Evolutionary conservation across 2,797 vertebrate species (phyloP), one percentile per base, ranked within the genome.

Genomic region (Lemur catta): DNA sequence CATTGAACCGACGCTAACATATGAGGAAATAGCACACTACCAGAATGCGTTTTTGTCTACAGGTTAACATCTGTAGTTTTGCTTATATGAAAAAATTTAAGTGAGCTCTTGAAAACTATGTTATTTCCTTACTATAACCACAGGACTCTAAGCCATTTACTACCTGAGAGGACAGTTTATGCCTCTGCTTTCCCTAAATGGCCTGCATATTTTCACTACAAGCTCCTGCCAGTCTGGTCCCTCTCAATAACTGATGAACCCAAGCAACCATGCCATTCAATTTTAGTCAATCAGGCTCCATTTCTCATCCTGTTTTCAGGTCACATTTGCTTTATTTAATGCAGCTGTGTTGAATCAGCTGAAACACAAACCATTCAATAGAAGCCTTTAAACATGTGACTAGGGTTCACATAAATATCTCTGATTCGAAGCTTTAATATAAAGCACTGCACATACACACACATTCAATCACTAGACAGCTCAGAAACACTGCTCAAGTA

Each of bases 341-440:
- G 89, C 71, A 97, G 65, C 86, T 90, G 2, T 82, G 94, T 84
- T 95, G 90, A 97, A 86, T 84, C 96, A 97, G 33, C 63, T 85
- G 63, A 1, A 92, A 48, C 1, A 14, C 38, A 94, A 95, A 86
- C 74, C 76, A 71, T 94, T 92, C 52, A 96, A 71, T 94, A 24
- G 0, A n/a, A 46, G 24, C 82, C 20, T 81, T 81, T 7, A 33
- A 63, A 74, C 35, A 17, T 46, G 43, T 59, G 71, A 94, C 93
- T 79, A 92, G 18, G 79, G 78, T n/a, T 84, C 84, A 69, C 69
- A 90, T 84, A 95, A 96, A 81, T 75, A 89, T 33, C 61, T 78
- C 71, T 82, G 72, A 80, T 55, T 72, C 4, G 4, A 80, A 94
- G 41, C 33, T 79, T 87, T 79, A 84, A 14, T 35, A 61, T 74